Percentiles rank a stretch among this genome's conserved stretches.
These are phyloP conservation scores for Cephus spinipes DNA, from an alignment of 2,888 invertebrate species.

Conservation along the genomic window DNA sequence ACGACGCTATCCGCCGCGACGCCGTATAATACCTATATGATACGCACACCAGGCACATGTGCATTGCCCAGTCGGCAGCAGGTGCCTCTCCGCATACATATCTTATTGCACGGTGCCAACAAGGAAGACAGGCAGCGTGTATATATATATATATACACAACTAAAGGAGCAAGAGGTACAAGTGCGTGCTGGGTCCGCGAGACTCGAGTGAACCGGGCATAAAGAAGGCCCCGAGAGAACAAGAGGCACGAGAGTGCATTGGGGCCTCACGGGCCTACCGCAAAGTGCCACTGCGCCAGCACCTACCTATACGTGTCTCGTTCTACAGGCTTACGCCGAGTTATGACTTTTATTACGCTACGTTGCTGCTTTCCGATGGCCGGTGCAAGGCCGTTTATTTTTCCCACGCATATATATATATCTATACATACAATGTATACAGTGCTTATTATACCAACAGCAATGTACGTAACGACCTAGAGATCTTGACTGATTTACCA, in stretches of 20 bases:
- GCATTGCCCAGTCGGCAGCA: not conserved
- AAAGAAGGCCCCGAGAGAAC: not conserved
- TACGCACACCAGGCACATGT: not conserved
- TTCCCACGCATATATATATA: not conserved
- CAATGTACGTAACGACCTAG: not conserved
- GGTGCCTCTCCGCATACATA: not conserved
- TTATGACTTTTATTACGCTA: slow-evolving; percentile 6
- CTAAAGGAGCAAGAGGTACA: not conserved
- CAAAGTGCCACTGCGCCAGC: slow-evolving; percentile 13
- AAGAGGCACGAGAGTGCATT: not conserved
- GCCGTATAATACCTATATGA: slow-evolving; percentile 29
- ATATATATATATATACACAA: not conserved
- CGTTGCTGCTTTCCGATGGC: not conserved
- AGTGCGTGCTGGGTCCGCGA: not conserved
- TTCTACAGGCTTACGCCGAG: slow-evolving; percentile 18
- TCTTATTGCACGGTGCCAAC: not conserved
- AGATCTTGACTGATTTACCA: not conserved
- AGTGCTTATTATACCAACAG: not conserved
- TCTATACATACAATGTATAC: not conserved
- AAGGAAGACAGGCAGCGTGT: not conserved
- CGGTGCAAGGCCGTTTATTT: not conserved
- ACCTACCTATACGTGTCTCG: slow-evolving; percentile 1
- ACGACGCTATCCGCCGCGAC: slow-evolving; percentile 24
- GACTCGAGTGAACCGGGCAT: not conserved
- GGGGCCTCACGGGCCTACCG: slow-evolving; percentile 7